A percentile compares a stretch with the other conserved stretches of the same genome.
phyloP scores from a whole-genome alignment of 2,888 invertebrate genomes.

The Diarsia rubi region DNA sequence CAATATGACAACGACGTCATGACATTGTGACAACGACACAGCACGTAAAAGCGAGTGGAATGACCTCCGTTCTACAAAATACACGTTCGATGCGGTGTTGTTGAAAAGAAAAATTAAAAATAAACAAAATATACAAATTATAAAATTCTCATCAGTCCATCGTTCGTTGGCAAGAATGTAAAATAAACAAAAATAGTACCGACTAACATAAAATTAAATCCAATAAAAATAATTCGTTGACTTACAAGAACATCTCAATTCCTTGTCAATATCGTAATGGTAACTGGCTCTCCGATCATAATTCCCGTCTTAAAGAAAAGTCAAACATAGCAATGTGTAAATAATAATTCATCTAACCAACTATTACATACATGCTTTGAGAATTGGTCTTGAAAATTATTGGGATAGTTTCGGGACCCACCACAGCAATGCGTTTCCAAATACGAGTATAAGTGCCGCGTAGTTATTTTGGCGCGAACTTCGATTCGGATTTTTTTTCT shows the following conservation, averaged over 20 bases:
- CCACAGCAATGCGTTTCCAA: neutral
- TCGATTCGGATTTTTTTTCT: no score
- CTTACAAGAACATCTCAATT: conserved; percentile 46
- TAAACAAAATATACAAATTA: conserved; percentile 70
- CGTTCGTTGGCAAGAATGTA: conserved; percentile 67
- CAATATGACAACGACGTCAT: conserved; percentile 56
- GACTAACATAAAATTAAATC: conserved; percentile 26
- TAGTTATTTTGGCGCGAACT: neutral
- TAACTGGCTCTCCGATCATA: conserved; percentile 15
- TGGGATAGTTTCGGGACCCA: neutral
- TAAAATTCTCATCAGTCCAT: conserved; percentile 53
- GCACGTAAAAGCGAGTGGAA: conserved; percentile 83
- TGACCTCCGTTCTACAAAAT: conserved; percentile 77
- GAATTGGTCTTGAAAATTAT: neutral
- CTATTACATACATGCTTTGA: neutral
- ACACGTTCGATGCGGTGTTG: conserved; percentile 71
- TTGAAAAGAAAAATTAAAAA: conserved; percentile 58
- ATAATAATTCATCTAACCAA: neutral
- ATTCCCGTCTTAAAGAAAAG: conserved; percentile 7
- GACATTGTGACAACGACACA: conserved; percentile 76
- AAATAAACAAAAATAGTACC: conserved; percentile 37
- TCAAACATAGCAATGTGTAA: neutral
- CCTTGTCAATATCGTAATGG: conserved; percentile 30
- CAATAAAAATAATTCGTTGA: conserved; percentile 30
- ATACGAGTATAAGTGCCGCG: neutral